Base-by-base conservation (phyloP, 2,888 invertebrate species). In the Dryomyza anilis region DNA sequence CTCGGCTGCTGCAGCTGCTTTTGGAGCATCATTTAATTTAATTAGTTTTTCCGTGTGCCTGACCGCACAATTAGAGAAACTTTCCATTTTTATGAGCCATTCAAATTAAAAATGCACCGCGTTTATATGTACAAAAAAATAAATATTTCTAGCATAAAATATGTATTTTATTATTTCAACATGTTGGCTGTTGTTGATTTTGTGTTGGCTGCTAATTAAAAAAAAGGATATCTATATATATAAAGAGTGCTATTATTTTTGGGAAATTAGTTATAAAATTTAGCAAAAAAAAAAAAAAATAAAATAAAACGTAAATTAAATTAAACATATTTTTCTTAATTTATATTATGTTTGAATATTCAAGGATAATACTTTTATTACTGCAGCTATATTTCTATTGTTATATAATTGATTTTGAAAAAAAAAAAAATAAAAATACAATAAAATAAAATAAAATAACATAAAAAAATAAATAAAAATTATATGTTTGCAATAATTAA, bases 21-120 rank as follows among this genome's bases (percentile, higher is more conserved):
- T 19, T 43, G 16, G 1, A 43, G 43, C 43, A 43, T 43, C 43
- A 43, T 52, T 52, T 52, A 43, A 52, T n/a, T 52, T 52, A 52
- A 52, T 52, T 52, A 52, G 50, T 23, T 52, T 52, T 52, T 14
- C 50, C 27, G 29, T 29, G n/a, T 16, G 16, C 14, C 50, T 52
- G 50, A 29, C 50, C 50, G 5, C 16, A 16, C 27, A 29, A 52
- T 52, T 52, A 48, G 14, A 43, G 19, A 43, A 25, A 23, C 12
- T 23, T 48, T 14, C 14, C n/a, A n/a, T 52, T 52, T 29, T n/a
- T n/a, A n/a, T n/a, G n/a, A n/a, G n/a, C n/a, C n/a, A n/a, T n/a
- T n/a, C n/a, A n/a, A n/a, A n/a, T n/a, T n/a, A n/a, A n/a, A n/a
- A n/a, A n/a, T n/a, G n/a, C n/a, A n/a, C n/a, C n/a, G n/a, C n/a